Evolutionary conservation across 1,140 invertebrate species (phyloP).

Genomic region (Luehdorfia chinensis): DNA sequence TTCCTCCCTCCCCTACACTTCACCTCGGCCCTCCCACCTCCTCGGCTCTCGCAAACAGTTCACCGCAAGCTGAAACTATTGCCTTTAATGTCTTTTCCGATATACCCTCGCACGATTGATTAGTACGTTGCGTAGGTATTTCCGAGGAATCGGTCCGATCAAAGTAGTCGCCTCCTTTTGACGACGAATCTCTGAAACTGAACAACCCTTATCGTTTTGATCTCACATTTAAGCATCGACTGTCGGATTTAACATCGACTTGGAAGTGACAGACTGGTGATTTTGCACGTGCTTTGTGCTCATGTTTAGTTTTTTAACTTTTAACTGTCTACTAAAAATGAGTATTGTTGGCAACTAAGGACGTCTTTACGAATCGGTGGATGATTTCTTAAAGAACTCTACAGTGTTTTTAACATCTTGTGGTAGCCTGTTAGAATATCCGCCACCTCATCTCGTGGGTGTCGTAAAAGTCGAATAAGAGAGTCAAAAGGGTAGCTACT

Average conservation of each 20-base stretch:
- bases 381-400: too few relatives aligned
- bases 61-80: slow-evolving; percentile 71
- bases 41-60: slow-evolving; percentile 60
- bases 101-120: slow-evolving; percentile 64
- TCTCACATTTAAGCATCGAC: slow-evolving; percentile 19
- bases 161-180: slow-evolving; percentile 48
- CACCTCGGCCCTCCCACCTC: slow-evolving; percentile 22
- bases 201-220: slow-evolving; percentile 47
- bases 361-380: too few relatives aligned
- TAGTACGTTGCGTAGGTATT: slow-evolving; percentile 56
- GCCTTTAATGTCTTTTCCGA: slow-evolving; percentile 68
- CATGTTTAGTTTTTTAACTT: too few relatives aligned
- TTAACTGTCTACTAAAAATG: too few relatives aligned
- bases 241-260: neutral
- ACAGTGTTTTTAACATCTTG: too few relatives aligned
- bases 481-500: too few relatives aligned
- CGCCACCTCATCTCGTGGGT: too few relatives aligned
- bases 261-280: neutral
- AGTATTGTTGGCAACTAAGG: too few relatives aligned
- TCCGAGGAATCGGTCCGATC: slow-evolving; percentile 48
- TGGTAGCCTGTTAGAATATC: too few relatives aligned
- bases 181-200: slow-evolving; percentile 24
- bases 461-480: too few relatives aligned
- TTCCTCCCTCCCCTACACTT: slow-evolving; percentile 29
- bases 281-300: slow-evolving; percentile 12